Conservation (phyloP, 2,797 vertebrate genomes). For the Crax fasciolata region DNA sequence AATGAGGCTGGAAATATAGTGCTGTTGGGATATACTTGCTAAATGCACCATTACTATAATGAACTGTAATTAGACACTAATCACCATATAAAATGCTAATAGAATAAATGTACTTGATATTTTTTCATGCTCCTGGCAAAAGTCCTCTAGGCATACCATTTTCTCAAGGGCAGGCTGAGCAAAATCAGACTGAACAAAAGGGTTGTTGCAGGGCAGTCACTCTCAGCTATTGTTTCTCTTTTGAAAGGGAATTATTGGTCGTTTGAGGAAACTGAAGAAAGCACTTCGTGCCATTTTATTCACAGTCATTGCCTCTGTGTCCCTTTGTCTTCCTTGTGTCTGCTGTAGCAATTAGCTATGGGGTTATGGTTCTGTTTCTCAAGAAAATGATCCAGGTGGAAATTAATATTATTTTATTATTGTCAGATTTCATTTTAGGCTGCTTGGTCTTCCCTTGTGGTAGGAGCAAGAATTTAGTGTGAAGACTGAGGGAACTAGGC, state of each 20-base stretch:
- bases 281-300: neutral
- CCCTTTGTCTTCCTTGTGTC: neutral
- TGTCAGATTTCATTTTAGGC: neutral
- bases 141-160: neutral
- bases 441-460: neutral
- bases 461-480: neutral
- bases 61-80: conserved; percentile 46
- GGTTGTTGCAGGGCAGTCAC: neutral
- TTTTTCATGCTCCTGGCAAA: conserved; percentile 23
- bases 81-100: conserved; percentile 38
- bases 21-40: conserved; percentile 28
- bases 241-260: conserved; percentile 2
- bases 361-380: neutral
- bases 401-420: conserved; percentile 18
- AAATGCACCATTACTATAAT: conserved; percentile 32
- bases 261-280: neutral
- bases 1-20: neutral
- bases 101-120: conserved; percentile 24
- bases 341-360: neutral
- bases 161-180: neutral
- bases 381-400: conserved; percentile 23
- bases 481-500: neutral
- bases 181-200: conserved; percentile 3
- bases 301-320: neutral
- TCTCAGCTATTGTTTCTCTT: neutral